phyloP scores from a whole-genome alignment of 2,888 invertebrate genomes.

The Athalia rosae region DNA sequence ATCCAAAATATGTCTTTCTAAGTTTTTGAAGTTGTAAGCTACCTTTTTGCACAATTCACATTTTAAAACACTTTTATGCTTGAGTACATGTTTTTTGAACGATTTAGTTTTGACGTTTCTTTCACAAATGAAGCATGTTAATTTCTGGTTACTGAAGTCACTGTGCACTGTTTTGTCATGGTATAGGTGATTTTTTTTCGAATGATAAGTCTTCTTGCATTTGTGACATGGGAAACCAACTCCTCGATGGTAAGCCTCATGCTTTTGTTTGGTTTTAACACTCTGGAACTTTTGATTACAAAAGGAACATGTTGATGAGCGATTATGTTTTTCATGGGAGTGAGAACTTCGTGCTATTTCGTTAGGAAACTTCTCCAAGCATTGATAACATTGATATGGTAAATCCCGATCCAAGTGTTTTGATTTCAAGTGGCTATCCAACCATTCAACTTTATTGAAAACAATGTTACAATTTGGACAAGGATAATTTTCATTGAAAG shows the following conservation, averaged over 20 bases:
- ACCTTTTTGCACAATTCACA: slow-evolving; percentile 48
- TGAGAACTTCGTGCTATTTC: slow-evolving; percentile 54
- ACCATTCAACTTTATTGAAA: slow-evolving; percentile 41
- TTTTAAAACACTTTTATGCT: slow-evolving; percentile 53
- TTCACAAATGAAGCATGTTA: slow-evolving; percentile 54
- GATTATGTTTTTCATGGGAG: slow-evolving; percentile 53
- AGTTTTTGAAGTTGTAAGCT: slow-evolving; percentile 17
- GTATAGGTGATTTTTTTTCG: slow-evolving; percentile 48
- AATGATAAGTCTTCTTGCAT: slow-evolving; percentile 61
- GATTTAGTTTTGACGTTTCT: slow-evolving; percentile 51
- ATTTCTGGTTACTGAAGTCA: slow-evolving; percentile 44
- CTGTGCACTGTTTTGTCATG: slow-evolving; percentile 51
- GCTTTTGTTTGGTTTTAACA: slow-evolving; percentile 49
- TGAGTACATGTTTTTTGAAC: slow-evolving; percentile 51
- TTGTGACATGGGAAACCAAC: slow-evolving; percentile 64
- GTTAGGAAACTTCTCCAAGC: slow-evolving; percentile 56
- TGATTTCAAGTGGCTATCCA: slow-evolving; percentile 58
- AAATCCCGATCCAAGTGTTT: slow-evolving; percentile 53
- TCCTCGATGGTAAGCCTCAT: slow-evolving; percentile 64
- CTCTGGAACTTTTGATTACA: slow-evolving; percentile 39
- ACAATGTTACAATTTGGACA: slow-evolving; percentile 37
- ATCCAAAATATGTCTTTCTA: slow-evolving; percentile 28
- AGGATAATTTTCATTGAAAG: slow-evolving; percentile 29
- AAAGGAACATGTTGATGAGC: slow-evolving; percentile 25
- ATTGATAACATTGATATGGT: slow-evolving; percentile 59